Percentiles rank a stretch among this genome's conserved stretches.
phyloP scores from a whole-genome alignment of 2,113 vertebrate genomes.

The Atrichornis clamosus region DNA sequence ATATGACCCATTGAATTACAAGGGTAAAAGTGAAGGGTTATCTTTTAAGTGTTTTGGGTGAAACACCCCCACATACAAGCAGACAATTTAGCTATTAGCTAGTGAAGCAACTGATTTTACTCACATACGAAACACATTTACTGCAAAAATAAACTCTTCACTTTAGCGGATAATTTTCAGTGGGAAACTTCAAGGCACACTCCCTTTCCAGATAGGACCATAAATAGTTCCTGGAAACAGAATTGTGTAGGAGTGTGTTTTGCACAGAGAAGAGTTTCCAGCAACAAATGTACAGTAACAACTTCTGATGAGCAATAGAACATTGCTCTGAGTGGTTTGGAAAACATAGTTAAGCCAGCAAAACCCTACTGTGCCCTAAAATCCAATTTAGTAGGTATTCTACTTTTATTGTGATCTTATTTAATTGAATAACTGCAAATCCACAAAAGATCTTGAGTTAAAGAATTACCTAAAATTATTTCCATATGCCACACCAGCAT shows the following conservation, averaged over 20 bases:
- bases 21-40: background rate
- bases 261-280: background rate
- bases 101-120: background rate
- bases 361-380: background rate
- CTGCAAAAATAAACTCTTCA: background rate
- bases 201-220: background rate
- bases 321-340: background rate
- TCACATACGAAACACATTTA: background rate
- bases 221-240: background rate
- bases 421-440: background rate
- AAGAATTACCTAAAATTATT: background rate
- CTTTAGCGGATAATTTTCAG: background rate
- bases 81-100: background rate
- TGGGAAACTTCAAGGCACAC: background rate
- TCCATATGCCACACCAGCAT: background rate
- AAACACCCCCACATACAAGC: background rate
- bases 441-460: background rate
- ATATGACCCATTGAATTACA: background rate
- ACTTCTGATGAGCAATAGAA: background rate
- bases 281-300: background rate
- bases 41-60: background rate
- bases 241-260: background rate
- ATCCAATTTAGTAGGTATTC: background rate
- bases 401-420: background rate
- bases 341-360: background rate